phyloP scores from a whole-genome alignment of 1,140 invertebrate species.

The Protaetia brevitarsis region DNA sequence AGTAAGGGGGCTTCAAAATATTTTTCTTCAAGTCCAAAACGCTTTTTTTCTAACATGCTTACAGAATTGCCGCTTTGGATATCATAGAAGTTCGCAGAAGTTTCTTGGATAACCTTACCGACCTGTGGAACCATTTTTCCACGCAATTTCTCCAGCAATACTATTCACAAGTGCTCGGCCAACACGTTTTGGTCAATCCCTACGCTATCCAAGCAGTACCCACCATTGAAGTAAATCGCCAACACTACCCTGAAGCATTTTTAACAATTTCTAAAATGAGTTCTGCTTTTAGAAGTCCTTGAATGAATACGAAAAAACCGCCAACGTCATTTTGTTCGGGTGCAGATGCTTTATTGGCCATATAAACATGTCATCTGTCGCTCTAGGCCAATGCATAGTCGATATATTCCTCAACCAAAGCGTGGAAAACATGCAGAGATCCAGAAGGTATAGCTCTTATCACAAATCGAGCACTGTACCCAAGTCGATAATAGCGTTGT shows the following conservation, averaged over 20 bases:
- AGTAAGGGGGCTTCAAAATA: slow-evolving; percentile 44
- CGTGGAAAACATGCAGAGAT: slow-evolving; percentile 39
- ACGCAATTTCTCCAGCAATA: slow-evolving; percentile 83
- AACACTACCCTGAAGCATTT: not conserved
- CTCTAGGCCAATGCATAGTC: slow-evolving; percentile 43
- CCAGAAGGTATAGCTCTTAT: slow-evolving; percentile 35
- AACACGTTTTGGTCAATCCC: slow-evolving; percentile 90
- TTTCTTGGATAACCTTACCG: slow-evolving; percentile 25
- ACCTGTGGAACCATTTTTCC: slow-evolving; percentile 34
- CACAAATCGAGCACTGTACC: slow-evolving; percentile 38
- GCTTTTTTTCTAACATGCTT: slow-evolving; percentile 32
- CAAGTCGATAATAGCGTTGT: slow-evolving; percentile 37
- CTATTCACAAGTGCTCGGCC: slow-evolving; percentile 81
- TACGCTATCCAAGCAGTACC: slow-evolving; percentile 40
- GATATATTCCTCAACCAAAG: slow-evolving; percentile 44
- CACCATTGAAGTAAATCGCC: slow-evolving; percentile 31
- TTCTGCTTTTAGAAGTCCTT: slow-evolving; percentile 28
- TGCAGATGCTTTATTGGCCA: slow-evolving; percentile 45
- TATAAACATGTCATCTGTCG: slow-evolving; percentile 45
- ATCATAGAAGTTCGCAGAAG: slow-evolving; percentile 41
- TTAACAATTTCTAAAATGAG: not conserved
- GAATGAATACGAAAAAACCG: slow-evolving; percentile 36
- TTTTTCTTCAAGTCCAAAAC: not conserved
- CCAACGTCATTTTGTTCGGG: slow-evolving; percentile 36
- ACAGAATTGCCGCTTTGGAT: slow-evolving; percentile 78